phyloP scores from a whole-genome alignment of 92 coral and sea anemone species.

The Zoanthus sansibaricus region DNA sequence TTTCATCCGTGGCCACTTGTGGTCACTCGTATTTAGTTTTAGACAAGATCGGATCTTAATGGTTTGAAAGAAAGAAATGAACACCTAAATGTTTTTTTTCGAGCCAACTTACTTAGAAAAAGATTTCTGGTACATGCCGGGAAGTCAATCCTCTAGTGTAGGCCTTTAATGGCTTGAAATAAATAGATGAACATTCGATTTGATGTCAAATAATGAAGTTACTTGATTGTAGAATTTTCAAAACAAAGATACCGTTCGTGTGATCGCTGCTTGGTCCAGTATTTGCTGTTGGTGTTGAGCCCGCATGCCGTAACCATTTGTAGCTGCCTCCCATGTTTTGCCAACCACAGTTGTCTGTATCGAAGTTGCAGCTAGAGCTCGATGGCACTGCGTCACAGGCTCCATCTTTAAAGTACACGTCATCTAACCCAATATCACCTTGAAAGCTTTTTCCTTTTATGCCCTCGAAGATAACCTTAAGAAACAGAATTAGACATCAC shows the following conservation, averaged over 20 bases:
- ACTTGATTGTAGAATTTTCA: too few species aligned
- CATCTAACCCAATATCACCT: conserved; percentile 67
- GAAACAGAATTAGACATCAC: neutral
- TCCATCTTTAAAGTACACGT: conserved; percentile 45
- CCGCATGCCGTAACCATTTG: conserved; percentile 62
- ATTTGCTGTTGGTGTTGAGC: conserved; percentile 58
- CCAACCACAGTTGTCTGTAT: conserved; percentile 37
- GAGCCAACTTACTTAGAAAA: too few species aligned
- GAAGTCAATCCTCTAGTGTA: too few species aligned
- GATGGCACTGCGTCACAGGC: neutral
- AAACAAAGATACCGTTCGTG: conserved; percentile 59
- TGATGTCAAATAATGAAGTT: too few species aligned
- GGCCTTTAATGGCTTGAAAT: too few species aligned
- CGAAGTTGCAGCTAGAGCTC: conserved; percentile 19
- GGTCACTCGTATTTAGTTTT: too few species aligned
- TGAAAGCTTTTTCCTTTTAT: conserved; percentile 48
- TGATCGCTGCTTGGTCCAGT: conserved; percentile 81
- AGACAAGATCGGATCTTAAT: too few species aligned
- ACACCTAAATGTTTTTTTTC: too few species aligned
- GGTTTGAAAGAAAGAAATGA: too few species aligned
- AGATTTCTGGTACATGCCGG: too few species aligned
- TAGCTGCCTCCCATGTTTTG: conserved; percentile 6
- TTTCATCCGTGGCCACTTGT: too few species aligned
- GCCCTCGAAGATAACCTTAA: conserved; percentile 63
- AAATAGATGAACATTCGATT: too few species aligned